phyloP scores from a whole-genome alignment of 2,888 invertebrate genomes.

The Pseudoips prasinana region DNA sequence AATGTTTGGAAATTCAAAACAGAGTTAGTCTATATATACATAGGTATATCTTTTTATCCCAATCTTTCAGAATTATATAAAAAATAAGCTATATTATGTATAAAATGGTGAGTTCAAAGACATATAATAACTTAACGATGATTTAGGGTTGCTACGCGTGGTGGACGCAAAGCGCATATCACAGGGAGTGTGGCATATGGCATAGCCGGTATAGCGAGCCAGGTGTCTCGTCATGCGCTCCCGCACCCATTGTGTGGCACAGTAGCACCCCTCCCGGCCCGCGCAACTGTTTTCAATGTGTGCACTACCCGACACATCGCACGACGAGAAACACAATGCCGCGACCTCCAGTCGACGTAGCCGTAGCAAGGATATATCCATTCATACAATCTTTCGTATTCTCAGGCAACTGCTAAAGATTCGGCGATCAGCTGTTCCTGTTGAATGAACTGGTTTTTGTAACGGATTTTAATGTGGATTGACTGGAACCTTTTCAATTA shows the following conservation, averaged over 20 bases:
- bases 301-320: constrained; percentile 55
- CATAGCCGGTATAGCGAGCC: constrained; percentile 72
- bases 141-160: constrained; percentile 18
- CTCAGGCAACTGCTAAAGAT: constrained; percentile 30
- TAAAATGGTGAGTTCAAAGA: too few relatives aligned
- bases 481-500: constrained; percentile 1
- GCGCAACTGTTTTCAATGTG: constrained; percentile 39
- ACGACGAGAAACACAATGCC: too few relatives aligned
- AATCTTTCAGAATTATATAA: too few relatives aligned
- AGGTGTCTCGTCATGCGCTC: constrained; percentile 80
- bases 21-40: too few relatives aligned
- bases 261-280: constrained; percentile 35
- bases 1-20: too few relatives aligned
- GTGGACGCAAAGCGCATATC: constrained; percentile 27
- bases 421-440: constrained; percentile 39
- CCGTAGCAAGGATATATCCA: constrained; percentile 29
- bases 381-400: constrained; percentile 27
- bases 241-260: constrained; percentile 71
- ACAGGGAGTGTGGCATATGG: constrained; percentile 69
- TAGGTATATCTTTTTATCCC: too few relatives aligned
- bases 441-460: constrained; percentile 24
- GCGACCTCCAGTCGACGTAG: constrained; percentile 42
- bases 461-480: constrained; percentile 18
- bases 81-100: too few relatives aligned
- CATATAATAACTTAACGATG: constrained; percentile 6